phyloP scores from a whole-genome alignment of 2,797 vertebrate species.

The Simalia tracyae region DNA sequence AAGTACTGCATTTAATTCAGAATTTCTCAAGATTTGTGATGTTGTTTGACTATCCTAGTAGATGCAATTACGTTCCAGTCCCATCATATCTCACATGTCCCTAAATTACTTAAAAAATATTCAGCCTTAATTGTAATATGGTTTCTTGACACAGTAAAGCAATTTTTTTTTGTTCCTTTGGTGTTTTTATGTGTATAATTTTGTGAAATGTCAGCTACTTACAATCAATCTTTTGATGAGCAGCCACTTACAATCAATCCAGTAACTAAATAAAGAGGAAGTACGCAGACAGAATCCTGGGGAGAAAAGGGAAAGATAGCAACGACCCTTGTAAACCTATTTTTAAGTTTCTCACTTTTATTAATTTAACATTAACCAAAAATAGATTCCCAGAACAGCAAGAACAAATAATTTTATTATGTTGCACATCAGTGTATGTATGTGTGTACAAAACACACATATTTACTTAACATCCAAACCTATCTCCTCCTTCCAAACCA shows the following conservation, averaged over 20 bases:
- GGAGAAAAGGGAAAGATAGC: constrained; percentile 8
- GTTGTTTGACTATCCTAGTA: constrained; percentile 50
- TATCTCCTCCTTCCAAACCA: not conserved
- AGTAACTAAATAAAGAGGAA: constrained; percentile 10
- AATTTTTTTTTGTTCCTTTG: not conserved
- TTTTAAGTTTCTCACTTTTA: not conserved
- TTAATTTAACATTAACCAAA: constrained; percentile 18
- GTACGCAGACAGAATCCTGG: not conserved
- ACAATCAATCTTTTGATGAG: constrained; percentile 16
- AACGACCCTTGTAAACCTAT: fast-evolving
- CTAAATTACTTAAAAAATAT: constrained; percentile 54
- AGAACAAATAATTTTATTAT: not conserved
- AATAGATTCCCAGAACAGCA: not conserved
- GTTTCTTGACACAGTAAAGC: constrained; percentile 33
- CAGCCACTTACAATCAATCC: constrained; percentile 20
- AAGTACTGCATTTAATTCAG: constrained; percentile 55
- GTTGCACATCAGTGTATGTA: not conserved
- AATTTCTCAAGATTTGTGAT: constrained; percentile 49
- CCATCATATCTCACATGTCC: not conserved
- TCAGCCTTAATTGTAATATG: constrained; percentile 33
- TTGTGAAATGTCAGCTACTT: constrained; percentile 38
- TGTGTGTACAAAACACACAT: not conserved
- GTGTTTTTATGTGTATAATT: not conserved
- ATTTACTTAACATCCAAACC: not conserved
- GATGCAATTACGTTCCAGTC: constrained; percentile 52